Conservation (phyloP, 2,113 vertebrate species). For the Pteropus alecto region DNA sequence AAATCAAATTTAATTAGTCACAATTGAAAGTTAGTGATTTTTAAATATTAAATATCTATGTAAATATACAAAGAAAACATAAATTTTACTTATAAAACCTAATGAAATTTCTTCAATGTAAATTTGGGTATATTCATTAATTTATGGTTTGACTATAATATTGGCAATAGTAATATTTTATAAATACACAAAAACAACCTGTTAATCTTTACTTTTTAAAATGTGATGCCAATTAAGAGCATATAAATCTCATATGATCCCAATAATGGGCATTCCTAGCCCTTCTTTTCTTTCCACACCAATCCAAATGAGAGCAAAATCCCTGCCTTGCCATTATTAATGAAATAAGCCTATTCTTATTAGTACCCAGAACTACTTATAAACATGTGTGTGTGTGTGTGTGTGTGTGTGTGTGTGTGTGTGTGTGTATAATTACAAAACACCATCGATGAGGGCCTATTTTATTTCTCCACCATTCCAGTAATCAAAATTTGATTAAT, state of each 20-base stretch:
- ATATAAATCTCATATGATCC: conserved; percentile 19
- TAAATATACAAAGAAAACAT: conserved; percentile 29
- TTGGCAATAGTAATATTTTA: neutral
- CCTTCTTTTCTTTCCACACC: neutral
- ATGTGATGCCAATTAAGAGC: conserved; percentile 22
- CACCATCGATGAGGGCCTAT: neutral
- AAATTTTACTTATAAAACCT: conserved; percentile 14
- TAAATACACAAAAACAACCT: neutral
- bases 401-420: too few species aligned
- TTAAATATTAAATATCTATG: conserved; percentile 31
- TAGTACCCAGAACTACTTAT: neutral
- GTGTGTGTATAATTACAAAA: neutral
- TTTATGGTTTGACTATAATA: conserved; percentile 23
- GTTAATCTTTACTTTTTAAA: conserved; percentile 38
- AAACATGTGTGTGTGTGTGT: neutral
- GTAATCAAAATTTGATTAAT: neutral
- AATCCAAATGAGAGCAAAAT: conserved; percentile 32
- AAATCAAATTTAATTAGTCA: too few species aligned
- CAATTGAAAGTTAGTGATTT: neutral
- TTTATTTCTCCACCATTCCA: conserved; percentile 29
- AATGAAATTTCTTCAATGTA: neutral
- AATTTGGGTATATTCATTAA: neutral
- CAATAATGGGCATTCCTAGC: neutral
- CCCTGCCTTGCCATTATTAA: neutral
- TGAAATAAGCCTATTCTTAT: neutral